phyloP scores from a whole-genome alignment of 2,797 vertebrate species.

The Tamandua tetradactyla region DNA sequence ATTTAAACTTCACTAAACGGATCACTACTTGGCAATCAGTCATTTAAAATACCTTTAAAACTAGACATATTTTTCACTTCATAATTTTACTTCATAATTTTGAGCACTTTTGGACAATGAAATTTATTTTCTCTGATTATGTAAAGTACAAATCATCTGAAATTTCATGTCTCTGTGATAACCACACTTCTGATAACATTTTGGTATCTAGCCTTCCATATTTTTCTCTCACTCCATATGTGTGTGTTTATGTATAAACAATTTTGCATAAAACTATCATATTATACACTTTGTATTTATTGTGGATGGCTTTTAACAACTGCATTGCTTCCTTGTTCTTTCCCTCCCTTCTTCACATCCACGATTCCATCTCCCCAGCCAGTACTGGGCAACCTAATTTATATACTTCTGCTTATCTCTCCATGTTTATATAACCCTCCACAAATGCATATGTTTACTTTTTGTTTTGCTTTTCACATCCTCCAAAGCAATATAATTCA shows the following conservation, averaged over 20 bases:
- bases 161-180: neutral
- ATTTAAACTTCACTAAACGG: neutral
- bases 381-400: neutral
- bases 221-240: neutral
- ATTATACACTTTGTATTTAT: neutral
- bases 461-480: neutral
- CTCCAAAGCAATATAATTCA: neutral
- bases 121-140: neutral
- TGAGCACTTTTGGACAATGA: neutral
- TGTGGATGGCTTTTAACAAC: neutral
- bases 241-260: neutral
- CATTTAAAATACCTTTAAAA: conserved; percentile 37
- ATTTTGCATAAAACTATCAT: neutral
- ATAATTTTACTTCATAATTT: neutral
- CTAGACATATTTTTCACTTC: neutral
- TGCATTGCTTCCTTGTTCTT: neutral
- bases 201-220: neutral
- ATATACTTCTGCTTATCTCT: neutral
- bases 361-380: neutral
- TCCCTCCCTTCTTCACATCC: neutral
- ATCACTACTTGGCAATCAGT: neutral
- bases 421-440: neutral
- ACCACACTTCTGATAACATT: neutral
- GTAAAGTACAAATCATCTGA: conserved; percentile 22
- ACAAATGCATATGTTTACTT: neutral